Conservation (phyloP, 2,888 invertebrate genomes). For the Chrysolina oricalcia region DNA sequence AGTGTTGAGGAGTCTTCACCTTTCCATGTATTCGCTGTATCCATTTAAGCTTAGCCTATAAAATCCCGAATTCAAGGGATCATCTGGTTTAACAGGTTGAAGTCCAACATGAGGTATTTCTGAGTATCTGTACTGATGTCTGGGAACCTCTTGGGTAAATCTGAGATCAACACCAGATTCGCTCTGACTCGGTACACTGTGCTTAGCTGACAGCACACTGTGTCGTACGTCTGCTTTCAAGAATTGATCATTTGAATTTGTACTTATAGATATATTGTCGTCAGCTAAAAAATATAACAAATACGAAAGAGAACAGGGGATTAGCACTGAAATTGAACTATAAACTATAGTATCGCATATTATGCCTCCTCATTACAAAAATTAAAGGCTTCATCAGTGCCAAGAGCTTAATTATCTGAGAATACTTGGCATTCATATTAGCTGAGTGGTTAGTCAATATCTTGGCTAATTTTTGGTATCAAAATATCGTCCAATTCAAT, state of each 20-base stretch:
- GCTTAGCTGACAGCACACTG: slow-evolving; percentile 66
- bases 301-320: too few relatives aligned
- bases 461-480: too few relatives aligned
- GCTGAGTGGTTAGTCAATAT: too few relatives aligned
- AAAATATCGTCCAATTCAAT: too few relatives aligned
- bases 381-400: too few relatives aligned
- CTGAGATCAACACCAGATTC: slow-evolving; percentile 59
- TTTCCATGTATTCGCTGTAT: slow-evolving; percentile 67
- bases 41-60: slow-evolving; percentile 68
- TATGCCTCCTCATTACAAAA: too few relatives aligned
- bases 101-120: slow-evolving; percentile 60
- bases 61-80: slow-evolving; percentile 63
- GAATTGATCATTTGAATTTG: slow-evolving; percentile 63
- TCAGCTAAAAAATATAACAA: slow-evolving; percentile 53
- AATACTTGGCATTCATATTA: too few relatives aligned
- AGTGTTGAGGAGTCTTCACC: slow-evolving; percentile 52
- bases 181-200: slow-evolving; percentile 57
- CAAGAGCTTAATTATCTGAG: too few relatives aligned
- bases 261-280: slow-evolving; percentile 66
- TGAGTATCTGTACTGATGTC: slow-evolving; percentile 62
- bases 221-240: slow-evolving; percentile 65
- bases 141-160: slow-evolving; percentile 59
- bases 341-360: too few relatives aligned
- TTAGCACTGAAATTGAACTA: too few relatives aligned
- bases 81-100: slow-evolving; percentile 63